These are phyloP conservation scores for Lichenostomus cassidix DNA, from an alignment of 2,113 vertebrate species.

Conservation along the genomic window DNA sequence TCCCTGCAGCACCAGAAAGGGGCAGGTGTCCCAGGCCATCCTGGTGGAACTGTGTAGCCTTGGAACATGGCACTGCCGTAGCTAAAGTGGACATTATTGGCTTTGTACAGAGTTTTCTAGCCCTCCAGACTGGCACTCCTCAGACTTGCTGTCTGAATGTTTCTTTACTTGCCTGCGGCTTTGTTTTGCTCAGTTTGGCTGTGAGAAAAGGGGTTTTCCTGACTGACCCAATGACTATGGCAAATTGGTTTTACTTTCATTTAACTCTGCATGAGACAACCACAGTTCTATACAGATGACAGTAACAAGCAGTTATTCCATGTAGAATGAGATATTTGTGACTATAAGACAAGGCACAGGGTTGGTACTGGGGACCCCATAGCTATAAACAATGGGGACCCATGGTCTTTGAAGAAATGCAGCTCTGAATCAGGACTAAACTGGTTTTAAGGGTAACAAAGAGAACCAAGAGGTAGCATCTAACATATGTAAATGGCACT, in stretches of 20 bases:
- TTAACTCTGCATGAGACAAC: not conserved
- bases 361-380: accelerated
- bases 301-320: not conserved
- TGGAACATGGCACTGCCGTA: not conserved
- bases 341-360: not conserved
- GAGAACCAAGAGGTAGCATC: not conserved
- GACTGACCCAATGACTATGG: accelerated
- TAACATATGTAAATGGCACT: not conserved
- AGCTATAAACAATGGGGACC: accelerated
- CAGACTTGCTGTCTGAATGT: not conserved
- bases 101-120: not conserved
- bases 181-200: not conserved
- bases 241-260: not conserved
- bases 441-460: not conserved
- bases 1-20: not conserved
- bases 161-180: not conserved
- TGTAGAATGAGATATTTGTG: not conserved
- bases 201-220: not conserved
- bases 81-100: not conserved
- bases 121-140: not conserved
- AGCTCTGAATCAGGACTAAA: not conserved
- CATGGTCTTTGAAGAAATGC: not conserved
- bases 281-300: not conserved
- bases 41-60: not conserved
- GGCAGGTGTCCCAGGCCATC: no score